phyloP scores from a whole-genome alignment of 1,140 invertebrate species.

The Pentalonia nigronervosa region DNA sequence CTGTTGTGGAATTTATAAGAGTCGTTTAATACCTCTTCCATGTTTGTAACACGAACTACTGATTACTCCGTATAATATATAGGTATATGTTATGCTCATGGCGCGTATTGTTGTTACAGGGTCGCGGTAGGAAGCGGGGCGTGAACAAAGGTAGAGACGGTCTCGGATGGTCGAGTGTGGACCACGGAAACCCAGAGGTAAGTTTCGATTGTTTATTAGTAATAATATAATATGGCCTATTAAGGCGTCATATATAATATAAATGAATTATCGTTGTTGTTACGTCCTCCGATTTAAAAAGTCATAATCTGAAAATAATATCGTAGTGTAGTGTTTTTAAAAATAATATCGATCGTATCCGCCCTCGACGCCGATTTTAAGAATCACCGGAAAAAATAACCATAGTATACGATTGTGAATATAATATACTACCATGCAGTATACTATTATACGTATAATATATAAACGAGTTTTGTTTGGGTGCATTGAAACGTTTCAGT shows the following conservation, averaged over 20 bases:
- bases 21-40: neutral
- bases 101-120: conserved; percentile 63
- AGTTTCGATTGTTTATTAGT: conserved; percentile 55
- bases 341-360: neutral
- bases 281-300: neutral
- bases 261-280: conserved; percentile 27
- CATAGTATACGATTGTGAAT: neutral
- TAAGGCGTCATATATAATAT: conserved; percentile 30
- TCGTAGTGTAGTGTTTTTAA: neutral
- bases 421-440: neutral
- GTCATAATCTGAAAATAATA: neutral
- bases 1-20: neutral
- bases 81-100: conserved; percentile 3
- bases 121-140: conserved; percentile 66
- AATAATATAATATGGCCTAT: neutral
- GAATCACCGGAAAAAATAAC: conserved; percentile 16
- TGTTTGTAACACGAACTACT: neutral
- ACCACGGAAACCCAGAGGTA: conserved; percentile 67
- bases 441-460: neutral
- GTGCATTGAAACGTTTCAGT: conserved; percentile 26
- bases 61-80: neutral
- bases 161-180: conserved; percentile 66
- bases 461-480: conserved; percentile 33
- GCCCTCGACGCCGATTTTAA: neutral
- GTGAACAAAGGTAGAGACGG: conserved; percentile 63